Conservation (phyloP, 2,797 vertebrate species). For the Pantherophis vulpinus region DNA sequence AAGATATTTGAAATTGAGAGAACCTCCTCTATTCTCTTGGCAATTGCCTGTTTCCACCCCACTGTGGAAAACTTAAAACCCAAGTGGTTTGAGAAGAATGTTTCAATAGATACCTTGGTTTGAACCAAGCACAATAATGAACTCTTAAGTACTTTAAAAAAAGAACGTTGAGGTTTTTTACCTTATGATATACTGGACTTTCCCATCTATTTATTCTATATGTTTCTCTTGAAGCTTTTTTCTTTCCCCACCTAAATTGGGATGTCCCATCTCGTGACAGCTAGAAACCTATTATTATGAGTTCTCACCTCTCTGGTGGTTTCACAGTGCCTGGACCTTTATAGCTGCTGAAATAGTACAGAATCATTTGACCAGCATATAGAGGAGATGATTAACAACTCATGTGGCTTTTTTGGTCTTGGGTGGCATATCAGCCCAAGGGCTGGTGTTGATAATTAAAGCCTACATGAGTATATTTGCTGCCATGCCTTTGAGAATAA, state of each 20-base stretch:
- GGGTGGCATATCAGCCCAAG: conserved; percentile 31
- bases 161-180: conserved; percentile 10
- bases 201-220: background rate
- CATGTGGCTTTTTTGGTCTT: conserved; percentile 33
- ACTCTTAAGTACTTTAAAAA: conserved; percentile 20
- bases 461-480: background rate
- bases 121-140: conserved; percentile 17
- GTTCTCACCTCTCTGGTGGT: conserved; percentile 19
- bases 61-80: conserved; percentile 9
- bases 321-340: background rate
- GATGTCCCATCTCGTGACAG: conserved; percentile 23
- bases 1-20: background rate
- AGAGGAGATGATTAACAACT: conserved; percentile 33
- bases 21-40: background rate
- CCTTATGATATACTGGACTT: background rate
- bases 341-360: conserved; percentile 5
- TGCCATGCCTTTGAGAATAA: conserved; percentile 2
- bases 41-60: background rate
- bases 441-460: conserved; percentile 23
- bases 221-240: conserved; percentile 4
- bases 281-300: conserved; percentile 42
- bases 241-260: conserved; percentile 29
- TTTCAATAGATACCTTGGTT: conserved; percentile 7
- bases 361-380: conserved; percentile 40
- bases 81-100: conserved; percentile 23